These are phyloP conservation scores for Cotesia congregata DNA, from an alignment of 2,888 invertebrate genomes.

Conservation along the genomic window DNA sequence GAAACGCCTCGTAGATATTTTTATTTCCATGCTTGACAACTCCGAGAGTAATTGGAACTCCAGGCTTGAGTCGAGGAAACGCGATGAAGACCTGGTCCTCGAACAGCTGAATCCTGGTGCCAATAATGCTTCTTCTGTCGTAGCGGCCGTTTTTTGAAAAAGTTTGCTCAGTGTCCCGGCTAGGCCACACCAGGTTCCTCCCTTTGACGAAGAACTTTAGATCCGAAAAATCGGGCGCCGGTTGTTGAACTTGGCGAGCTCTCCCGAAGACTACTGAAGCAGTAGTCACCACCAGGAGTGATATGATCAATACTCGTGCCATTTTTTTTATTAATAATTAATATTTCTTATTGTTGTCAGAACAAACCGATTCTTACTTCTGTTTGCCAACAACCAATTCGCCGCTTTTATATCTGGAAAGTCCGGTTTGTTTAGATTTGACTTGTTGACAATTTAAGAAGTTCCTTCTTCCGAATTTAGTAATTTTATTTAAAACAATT, in stretches of 20 bases:
- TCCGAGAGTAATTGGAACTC: slow-evolving; percentile 79
- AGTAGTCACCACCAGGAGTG: slow-evolving; percentile 47
- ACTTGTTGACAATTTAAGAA: not conserved
- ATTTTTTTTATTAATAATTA: slow-evolving; percentile 45
- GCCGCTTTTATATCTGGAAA: not conserved
- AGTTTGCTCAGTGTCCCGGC: slow-evolving; percentile 72
- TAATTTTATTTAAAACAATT: not conserved
- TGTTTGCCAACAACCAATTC: not conserved
- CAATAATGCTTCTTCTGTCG: slow-evolving; percentile 74
- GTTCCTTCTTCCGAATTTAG: not conserved
- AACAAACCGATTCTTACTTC: not conserved
- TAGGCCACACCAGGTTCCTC: slow-evolving; percentile 69
- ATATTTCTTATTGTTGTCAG: not conserved
- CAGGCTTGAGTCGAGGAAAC: slow-evolving; percentile 75
- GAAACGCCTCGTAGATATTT: slow-evolving; percentile 75
- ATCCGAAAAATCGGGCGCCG: slow-evolving; percentile 59
- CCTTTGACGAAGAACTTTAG: slow-evolving; percentile 50
- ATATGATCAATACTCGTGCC: slow-evolving; percentile 47
- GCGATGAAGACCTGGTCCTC: slow-evolving; percentile 74
- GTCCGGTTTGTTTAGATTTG: not conserved
- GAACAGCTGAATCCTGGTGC: slow-evolving; percentile 75
- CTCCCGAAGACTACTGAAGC: slow-evolving; percentile 30
- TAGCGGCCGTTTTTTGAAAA: slow-evolving; percentile 74
- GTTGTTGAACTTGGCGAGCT: slow-evolving; percentile 39
- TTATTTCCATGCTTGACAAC: slow-evolving; percentile 70